Evolutionary conservation across 2,888 invertebrate species (phyloP).

Genomic region (Pammene aurita): DNA sequence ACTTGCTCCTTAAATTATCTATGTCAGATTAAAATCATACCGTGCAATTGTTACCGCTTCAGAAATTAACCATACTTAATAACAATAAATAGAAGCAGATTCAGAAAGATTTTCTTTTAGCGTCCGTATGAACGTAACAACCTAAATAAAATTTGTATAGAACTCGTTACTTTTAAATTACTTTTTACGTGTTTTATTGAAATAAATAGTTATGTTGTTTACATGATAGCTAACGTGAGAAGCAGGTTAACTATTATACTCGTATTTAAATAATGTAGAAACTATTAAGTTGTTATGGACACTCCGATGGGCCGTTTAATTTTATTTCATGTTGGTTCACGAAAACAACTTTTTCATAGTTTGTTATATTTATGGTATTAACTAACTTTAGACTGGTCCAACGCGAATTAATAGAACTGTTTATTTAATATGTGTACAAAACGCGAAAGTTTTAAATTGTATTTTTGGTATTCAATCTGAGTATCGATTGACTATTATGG

Average conservation of each 20-base stretch:
- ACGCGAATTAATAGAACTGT: too few species aligned
- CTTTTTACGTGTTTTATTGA: conserved; percentile 7
- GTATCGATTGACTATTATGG: too few species aligned
- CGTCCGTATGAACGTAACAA: too few species aligned
- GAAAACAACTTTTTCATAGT: conserved; percentile 1
- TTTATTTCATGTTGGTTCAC: conserved; percentile 1
- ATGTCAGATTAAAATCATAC: too few species aligned
- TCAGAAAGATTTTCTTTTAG: not conserved
- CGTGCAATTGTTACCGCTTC: too few species aligned
- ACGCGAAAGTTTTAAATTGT: too few species aligned
- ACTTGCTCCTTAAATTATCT: too few species aligned
- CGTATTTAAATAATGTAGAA: conserved; percentile 28
- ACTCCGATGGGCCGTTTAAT: not conserved
- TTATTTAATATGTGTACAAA: too few species aligned
- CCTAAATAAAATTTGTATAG: not conserved
- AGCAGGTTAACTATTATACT: conserved; percentile 23
- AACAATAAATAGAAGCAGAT: too few species aligned
- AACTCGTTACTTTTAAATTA: not conserved
- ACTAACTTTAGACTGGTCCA: not conserved
- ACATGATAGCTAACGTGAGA: conserved; percentile 28
- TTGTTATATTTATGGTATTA: not conserved
- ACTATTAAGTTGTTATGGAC: conserved; percentile 10
- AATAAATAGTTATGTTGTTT: conserved; percentile 17
- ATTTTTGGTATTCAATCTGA: too few species aligned
- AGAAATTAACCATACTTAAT: too few species aligned